Base-by-base conservation (phyloP, 1,140 invertebrate genomes). In the Drosophila nebulosa region DNA sequence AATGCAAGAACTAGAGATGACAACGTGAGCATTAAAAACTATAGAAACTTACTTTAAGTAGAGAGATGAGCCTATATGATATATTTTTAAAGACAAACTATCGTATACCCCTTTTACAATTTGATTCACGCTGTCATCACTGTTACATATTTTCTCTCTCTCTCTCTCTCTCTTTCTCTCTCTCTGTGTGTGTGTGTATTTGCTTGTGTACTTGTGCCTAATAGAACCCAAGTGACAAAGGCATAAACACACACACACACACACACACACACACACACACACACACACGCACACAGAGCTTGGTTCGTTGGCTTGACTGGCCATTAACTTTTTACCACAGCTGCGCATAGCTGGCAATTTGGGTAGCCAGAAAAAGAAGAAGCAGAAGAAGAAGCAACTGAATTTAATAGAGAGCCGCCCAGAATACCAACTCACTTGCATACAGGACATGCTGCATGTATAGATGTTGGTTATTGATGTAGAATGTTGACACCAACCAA, bases 171-270 rank as follows among this genome's bases (percentile, higher is more conserved):
- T 42, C 27, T 30, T 14, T 46, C 35, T 58, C 35, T 46, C 55
- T 39, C 53, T 42, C 12, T 39, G 22, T 50, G 36, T 61, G 39
- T 64, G 50, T 35, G 35, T 58, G 32, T 35, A 32, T 52, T 35
- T 55, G 57, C 53, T 18, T 83, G 62, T 69, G 66, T 71, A 67
- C 64, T 72, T 76, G 80, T 67, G 76, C 73, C 73, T 85, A 85
- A 84, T 84, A 85, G 80, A 85, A 77, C 80, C 76, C 80, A 67
- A 84, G 80, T 79, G 79, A 84, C 80, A 84, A 73, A 79, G 65
- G 64, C 80, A 81, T 64, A 69, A 61, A 58, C 10, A 52, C 42
- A 51, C 24, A 22, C 59, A 39, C 16, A n/a, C n/a, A n/a, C n/a
- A n/a, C n/a, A n/a, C n/a, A n/a, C n/a, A n/a, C n/a, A 32, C 14